A percentile compares a stretch with the other conserved stretches of the same genome.
These are phyloP conservation scores for Andrena flavipes DNA, from an alignment of 2,888 invertebrate species.

Conservation along the genomic window DNA sequence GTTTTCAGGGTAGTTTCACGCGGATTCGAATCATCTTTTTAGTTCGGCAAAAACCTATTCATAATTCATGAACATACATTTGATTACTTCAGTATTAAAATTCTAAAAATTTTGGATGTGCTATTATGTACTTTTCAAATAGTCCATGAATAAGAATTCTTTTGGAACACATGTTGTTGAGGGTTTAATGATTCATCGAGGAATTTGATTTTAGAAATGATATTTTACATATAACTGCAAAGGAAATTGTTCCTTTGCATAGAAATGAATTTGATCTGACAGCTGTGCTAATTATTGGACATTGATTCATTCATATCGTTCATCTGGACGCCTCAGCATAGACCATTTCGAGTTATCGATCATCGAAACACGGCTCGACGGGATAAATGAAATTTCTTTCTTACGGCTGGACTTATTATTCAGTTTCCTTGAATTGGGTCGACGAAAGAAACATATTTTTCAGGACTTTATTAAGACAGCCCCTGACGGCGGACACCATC, in stretches of 20 bases:
- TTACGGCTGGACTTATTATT: background rate
- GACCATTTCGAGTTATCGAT: slow-evolving; percentile 16
- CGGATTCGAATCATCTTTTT: too few species aligned
- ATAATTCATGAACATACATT: too few species aligned
- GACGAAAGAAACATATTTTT: slow-evolving; percentile 37
- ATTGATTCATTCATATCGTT: slow-evolving; percentile 17
- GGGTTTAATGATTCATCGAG: slow-evolving; percentile 25
- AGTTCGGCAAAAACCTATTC: too few species aligned
- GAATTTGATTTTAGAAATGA: slow-evolving; percentile 17
- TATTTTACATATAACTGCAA: too few species aligned
- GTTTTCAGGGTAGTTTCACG: background rate
- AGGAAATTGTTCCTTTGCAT: slow-evolving; percentile 6
- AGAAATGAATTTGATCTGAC: background rate
- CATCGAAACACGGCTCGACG: background rate
- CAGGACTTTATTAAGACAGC: slow-evolving; percentile 39
- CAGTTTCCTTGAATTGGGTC: slow-evolving; percentile 11
- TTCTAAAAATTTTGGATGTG: too few species aligned
- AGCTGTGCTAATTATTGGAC: slow-evolving; percentile 21
- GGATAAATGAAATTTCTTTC: slow-evolving; percentile 37
- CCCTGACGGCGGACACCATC: slow-evolving; percentile 30
- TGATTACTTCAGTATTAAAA: too few species aligned
- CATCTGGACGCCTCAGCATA: slow-evolving; percentile 20
- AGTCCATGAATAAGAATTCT: background rate
- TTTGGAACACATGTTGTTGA: background rate
- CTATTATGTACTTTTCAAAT: background rate